phyloP scores from a whole-genome alignment of 92 coral and sea anemone species.

The Porites rus region DNA sequence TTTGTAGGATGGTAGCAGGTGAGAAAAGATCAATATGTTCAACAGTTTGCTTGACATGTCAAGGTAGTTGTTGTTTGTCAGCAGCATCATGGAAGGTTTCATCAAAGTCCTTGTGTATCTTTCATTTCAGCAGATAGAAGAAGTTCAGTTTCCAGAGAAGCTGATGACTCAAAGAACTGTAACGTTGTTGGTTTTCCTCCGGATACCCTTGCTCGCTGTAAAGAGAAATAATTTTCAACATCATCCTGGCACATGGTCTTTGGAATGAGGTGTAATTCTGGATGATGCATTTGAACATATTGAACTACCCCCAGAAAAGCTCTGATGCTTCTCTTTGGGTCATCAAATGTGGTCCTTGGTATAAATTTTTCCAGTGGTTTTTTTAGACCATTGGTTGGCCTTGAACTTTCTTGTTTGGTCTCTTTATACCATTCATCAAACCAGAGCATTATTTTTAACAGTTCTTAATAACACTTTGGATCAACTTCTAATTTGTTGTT shows the following conservation, averaged over 20 bases:
- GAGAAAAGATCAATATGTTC: too few relatives aligned
- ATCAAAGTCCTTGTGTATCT: neutral
- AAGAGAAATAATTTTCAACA: slow-evolving; percentile 43
- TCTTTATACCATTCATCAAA: slow-evolving; percentile 49
- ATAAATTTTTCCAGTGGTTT: slow-evolving; percentile 51
- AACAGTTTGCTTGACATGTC: too few relatives aligned
- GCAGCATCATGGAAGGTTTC: too few relatives aligned
- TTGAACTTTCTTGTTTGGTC: neutral
- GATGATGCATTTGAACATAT: slow-evolving; percentile 51
- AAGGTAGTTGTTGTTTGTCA: too few relatives aligned
- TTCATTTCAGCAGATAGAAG: too few relatives aligned
- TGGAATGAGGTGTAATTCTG: slow-evolving; percentile 39
- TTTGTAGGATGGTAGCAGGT: too few relatives aligned
- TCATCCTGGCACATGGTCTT: slow-evolving; percentile 66
- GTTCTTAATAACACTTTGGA: neutral
- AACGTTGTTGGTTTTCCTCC: neutral
- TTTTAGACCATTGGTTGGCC: neutral
- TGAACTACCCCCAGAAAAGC: slow-evolving; percentile 65
- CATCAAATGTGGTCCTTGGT: slow-evolving; percentile 27
- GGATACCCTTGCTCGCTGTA: neutral
- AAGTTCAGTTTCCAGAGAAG: too few relatives aligned
- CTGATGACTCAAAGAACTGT: neutral
- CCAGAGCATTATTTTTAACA: slow-evolving; percentile 46
- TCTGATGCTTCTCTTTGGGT: slow-evolving; percentile 38
- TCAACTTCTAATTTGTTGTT: slow-evolving; percentile 27